Evolutionary conservation across 2,888 invertebrate species (phyloP).

Genomic region (Esperia sulphurella): DNA sequence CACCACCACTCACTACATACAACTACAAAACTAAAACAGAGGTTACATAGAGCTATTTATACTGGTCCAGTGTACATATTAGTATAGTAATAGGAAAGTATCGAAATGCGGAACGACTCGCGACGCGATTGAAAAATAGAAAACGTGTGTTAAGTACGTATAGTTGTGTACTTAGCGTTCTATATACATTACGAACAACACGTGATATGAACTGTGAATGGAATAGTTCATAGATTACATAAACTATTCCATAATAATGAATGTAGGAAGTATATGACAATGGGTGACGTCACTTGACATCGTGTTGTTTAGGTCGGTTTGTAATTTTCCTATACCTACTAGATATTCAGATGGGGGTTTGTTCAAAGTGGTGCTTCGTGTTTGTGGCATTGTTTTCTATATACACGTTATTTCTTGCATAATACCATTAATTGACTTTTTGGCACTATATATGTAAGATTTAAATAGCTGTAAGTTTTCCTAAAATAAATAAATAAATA

Average conservation of each 20-base stretch:
- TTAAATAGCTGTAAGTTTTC: no score
- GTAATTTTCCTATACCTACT: no score
- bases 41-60: constrained; percentile 34
- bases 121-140: constrained; percentile 71
- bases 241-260: constrained; percentile 5
- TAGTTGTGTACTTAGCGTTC: constrained; percentile 26
- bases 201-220: neutral
- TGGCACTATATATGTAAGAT: no score
- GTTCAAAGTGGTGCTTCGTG: no score
- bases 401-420: no score
- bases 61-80: constrained; percentile 46
- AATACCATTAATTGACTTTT: no score
- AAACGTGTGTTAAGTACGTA: constrained; percentile 38
- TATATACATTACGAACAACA: constrained; percentile 24
- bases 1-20: constrained; percentile 35
- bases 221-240: neutral
- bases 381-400: no score
- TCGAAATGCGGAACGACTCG: constrained; percentile 70
- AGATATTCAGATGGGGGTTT: no score
- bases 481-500: no score
- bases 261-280: constrained; percentile 29
- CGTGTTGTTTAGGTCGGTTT: no score
- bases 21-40: constrained; percentile 26
- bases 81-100: constrained; percentile 59
- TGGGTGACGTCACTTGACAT: neutral